Conservation (phyloP, 2,797 vertebrate species). For the Neomorphus geoffroyi region DNA sequence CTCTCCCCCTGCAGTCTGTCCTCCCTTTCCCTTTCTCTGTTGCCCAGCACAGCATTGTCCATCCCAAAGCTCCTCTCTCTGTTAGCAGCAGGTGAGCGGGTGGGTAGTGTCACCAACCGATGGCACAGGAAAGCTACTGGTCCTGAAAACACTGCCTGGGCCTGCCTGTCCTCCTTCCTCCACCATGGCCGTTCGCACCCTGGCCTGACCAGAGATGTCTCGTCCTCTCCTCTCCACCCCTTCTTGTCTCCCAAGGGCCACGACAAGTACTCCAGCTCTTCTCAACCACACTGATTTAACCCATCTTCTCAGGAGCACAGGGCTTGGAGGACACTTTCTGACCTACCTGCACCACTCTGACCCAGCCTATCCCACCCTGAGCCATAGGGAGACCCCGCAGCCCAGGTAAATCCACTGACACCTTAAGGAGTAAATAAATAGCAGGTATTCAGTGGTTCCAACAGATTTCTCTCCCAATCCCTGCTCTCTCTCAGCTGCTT, state of each 20-base stretch:
- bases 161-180: not conserved
- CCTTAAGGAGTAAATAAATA: not conserved
- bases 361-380: not conserved
- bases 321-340: not conserved
- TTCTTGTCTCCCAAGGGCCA: not conserved
- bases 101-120: not conserved
- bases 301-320: rapidly evolving
- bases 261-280: rapidly evolving
- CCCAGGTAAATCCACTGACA: not conserved
- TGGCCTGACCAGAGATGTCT: rapidly evolving
- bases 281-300: not conserved
- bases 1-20: not conserved
- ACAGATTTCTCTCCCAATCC: not conserved
- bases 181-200: rapidly evolving
- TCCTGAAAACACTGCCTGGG: not conserved
- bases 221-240: not conserved
- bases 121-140: not conserved
- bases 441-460: rapidly evolving
- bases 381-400: not conserved
- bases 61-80: not conserved
- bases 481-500: not conserved
- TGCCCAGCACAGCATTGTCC: not conserved
- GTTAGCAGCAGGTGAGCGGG: not conserved
- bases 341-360: not conserved
- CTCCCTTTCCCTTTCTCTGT: not conserved